Evolutionary conservation across 2,113 vertebrate genomes (phyloP).

Genomic region (Stegastes partitus): DNA sequence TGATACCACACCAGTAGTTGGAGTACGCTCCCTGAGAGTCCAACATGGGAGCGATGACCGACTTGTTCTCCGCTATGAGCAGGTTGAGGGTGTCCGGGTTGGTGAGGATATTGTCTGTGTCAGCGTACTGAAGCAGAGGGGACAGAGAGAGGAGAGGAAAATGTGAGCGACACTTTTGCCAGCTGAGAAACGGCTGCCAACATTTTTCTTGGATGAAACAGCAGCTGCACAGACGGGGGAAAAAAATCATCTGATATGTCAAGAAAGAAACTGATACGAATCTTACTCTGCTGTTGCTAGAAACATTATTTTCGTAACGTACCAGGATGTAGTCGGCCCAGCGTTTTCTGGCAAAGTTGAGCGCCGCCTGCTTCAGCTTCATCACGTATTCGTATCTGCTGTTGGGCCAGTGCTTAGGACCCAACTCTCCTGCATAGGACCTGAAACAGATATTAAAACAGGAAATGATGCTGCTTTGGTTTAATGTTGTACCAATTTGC

Average conservation of each 20-base stretch:
- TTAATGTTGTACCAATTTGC: background rate
- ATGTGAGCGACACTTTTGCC: background rate
- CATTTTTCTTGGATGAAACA: background rate
- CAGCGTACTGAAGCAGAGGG: conserved; percentile 86
- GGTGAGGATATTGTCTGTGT: conserved; percentile 95
- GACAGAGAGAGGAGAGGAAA: background rate
- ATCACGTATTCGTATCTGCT: conserved; percentile 93
- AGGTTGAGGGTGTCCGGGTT: conserved; percentile 91
- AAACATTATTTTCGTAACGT: conserved; percentile 31
- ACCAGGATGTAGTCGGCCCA: conserved; percentile 95
- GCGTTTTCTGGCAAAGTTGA: conserved; percentile 89
- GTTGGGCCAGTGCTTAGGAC: conserved; percentile 95
- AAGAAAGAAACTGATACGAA: background rate
- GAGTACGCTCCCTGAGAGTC: conserved; percentile 96
- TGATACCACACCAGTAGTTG: conserved; percentile 99
- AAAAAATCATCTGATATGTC: conserved; percentile 1
- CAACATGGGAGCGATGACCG: conserved; percentile 94
- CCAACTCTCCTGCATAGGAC: conserved; percentile 90
- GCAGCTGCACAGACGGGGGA: background rate
- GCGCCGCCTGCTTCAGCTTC: conserved; percentile 94
- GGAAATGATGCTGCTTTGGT: background rate
- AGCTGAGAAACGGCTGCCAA: background rate
- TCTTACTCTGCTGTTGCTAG: background rate
- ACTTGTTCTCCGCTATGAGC: conserved; percentile 89
- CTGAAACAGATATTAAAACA: conserved; percentile 71